Percentiles rank a stretch among this genome's conserved stretches.
These are phyloP conservation scores for Charaxes varanes DNA, from an alignment of 1,140 invertebrate genomes.

Conservation along the genomic window DNA sequence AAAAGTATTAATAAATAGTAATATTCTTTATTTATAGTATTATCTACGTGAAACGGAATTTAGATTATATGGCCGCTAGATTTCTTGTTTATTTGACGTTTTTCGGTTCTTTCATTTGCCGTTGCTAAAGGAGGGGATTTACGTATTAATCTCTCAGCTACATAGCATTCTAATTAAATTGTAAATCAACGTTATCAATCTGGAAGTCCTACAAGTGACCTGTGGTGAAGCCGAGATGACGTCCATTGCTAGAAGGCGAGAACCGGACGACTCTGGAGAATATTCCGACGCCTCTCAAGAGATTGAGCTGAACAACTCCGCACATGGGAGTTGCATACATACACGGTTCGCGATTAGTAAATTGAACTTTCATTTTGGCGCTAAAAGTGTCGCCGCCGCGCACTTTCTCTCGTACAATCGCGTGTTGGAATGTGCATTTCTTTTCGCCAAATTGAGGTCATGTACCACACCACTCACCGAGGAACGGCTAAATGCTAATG, in stretches of 20 bases:
- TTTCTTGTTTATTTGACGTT: constrained; percentile 67
- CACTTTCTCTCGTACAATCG: constrained; percentile 66
- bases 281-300: constrained; percentile 70
- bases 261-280: constrained; percentile 66
- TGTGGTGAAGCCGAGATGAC: constrained; percentile 64
- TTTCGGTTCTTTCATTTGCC: constrained; percentile 57
- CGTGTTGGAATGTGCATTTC: constrained; percentile 69
- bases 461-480: constrained; percentile 48
- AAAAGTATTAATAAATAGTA: too few species aligned
- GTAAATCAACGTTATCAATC: constrained; percentile 45
- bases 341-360: constrained; percentile 24
- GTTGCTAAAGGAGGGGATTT: constrained; percentile 48
- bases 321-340: constrained; percentile 54
- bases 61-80: constrained; percentile 59
- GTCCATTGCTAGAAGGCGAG: constrained; percentile 60
- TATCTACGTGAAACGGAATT: constrained; percentile 35
- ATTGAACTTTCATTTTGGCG: constrained; percentile 63
- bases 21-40: constrained; percentile 10
- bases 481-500: constrained; percentile 33
- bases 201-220: constrained; percentile 63
- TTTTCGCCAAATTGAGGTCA: constrained; percentile 69
- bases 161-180: constrained; percentile 28
- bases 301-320: constrained; percentile 61
- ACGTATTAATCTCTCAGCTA: constrained; percentile 29
- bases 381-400: constrained; percentile 48